Conservation (phyloP, 2,113 vertebrate genomes). For the Lycaon pictus region DNA sequence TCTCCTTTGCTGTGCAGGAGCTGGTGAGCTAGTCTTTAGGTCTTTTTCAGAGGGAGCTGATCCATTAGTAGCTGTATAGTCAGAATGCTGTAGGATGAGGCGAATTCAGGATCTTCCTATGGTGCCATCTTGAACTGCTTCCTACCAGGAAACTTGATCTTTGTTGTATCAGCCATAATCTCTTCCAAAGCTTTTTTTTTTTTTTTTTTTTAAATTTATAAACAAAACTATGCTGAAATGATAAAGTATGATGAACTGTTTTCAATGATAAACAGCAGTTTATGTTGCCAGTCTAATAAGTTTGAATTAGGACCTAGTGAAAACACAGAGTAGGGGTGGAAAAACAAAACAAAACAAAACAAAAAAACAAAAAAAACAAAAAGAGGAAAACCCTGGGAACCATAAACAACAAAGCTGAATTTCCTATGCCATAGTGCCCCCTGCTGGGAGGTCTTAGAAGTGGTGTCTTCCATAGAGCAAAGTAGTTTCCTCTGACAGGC, state of each 20-base stretch:
- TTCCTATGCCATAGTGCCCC: slow-evolving; percentile 1
- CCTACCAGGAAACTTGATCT: background rate
- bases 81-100: background rate
- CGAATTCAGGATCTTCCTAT: background rate
- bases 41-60: background rate
- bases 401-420: background rate
- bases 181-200: background rate
- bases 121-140: background rate
- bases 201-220: background rate
- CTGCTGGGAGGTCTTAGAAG: background rate
- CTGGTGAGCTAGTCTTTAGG: background rate
- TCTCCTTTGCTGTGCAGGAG: background rate
- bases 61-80: background rate
- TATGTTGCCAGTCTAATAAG: slow-evolving; percentile 39
- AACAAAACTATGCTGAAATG: background rate
- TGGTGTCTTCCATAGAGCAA: background rate
- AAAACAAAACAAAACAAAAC: background rate
- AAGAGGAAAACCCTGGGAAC: background rate
- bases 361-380: background rate
- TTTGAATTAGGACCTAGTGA: background rate
- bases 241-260: slow-evolving; percentile 18
- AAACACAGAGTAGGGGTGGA: background rate
- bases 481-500: background rate
- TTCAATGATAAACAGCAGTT: slow-evolving; percentile 22
- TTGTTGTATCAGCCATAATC: background rate